phyloP scores from a whole-genome alignment of 2,797 vertebrate genomes.

The Sardinella longiceps region DNA sequence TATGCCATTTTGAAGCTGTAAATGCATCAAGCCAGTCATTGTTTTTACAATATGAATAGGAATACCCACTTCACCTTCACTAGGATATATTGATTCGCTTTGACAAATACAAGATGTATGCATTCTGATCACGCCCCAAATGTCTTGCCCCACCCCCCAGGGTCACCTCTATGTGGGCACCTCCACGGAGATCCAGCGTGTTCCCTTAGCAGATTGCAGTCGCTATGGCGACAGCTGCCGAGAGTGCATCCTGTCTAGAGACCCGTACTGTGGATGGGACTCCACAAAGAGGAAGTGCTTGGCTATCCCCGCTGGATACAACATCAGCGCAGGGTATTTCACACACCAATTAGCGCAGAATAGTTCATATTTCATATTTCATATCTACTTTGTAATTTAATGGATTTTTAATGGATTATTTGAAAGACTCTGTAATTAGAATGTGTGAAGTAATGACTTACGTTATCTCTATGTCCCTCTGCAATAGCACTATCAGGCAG shows the following conservation, averaged over 20 bases:
- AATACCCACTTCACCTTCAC: too few species aligned
- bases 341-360: slow-evolving; percentile 35
- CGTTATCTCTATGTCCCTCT: slow-evolving; percentile 46
- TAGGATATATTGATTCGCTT: too few species aligned
- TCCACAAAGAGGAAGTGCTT: slow-evolving; percentile 72
- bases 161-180: slow-evolving; percentile 80
- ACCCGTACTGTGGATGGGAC: slow-evolving; percentile 80
- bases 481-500: slow-evolving; percentile 73
- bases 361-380: slow-evolving; percentile 25
- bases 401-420: background rate
- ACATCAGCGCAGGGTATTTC: slow-evolving; percentile 64
- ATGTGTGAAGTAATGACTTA: background rate
- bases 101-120: too few species aligned
- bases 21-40: background rate
- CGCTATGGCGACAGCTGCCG: slow-evolving; percentile 79
- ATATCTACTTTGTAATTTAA: background rate
- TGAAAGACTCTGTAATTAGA: background rate
- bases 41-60: background rate
- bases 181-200: slow-evolving; percentile 75
- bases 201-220: slow-evolving; percentile 77
- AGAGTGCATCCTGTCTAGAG: slow-evolving; percentile 77
- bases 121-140: background rate
- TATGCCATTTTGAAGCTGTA: background rate
- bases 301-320: slow-evolving; percentile 71
- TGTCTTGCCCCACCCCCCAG: slow-evolving; percentile 46